Conservation (phyloP, 23 tunicate species). For the Diplosoma virens region DNA sequence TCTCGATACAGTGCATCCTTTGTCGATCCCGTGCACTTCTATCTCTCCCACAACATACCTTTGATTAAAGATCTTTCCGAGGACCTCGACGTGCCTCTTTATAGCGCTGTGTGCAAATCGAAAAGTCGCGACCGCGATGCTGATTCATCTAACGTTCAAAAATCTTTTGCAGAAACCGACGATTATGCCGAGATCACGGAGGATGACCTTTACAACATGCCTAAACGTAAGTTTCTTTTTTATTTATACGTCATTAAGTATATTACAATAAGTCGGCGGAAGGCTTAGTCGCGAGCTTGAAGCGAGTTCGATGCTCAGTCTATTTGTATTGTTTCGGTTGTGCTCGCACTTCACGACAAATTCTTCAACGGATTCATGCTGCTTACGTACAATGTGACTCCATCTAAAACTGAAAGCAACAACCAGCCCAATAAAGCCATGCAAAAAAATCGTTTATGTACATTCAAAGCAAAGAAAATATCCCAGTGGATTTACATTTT, state of each 20-base stretch:
- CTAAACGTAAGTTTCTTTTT: constrained; percentile 50
- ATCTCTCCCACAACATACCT: background rate
- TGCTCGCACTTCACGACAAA: too few relatives aligned
- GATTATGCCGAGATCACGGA: constrained; percentile 96
- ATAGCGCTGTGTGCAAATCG: background rate
- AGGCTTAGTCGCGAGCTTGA: too few relatives aligned
- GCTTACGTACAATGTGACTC: too few relatives aligned
- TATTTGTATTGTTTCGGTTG: too few relatives aligned
- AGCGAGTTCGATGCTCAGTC: too few relatives aligned
- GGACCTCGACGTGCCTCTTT: background rate
- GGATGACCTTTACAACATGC: constrained; percentile 75
- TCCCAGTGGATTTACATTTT: too few relatives aligned
- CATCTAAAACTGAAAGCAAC: too few relatives aligned
- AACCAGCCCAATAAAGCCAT: too few relatives aligned
- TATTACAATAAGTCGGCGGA: too few relatives aligned
- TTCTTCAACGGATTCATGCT: too few relatives aligned
- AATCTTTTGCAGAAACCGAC: constrained; percentile 73
- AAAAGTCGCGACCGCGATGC: background rate
- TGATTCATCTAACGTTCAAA: background rate
- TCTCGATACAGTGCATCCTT: background rate
- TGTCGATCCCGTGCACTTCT: background rate
- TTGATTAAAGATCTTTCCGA: background rate
- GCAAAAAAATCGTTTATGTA: too few relatives aligned
- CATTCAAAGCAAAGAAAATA: too few relatives aligned
- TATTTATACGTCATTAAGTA: background rate